Conservation (phyloP, 2,797 vertebrate species). For the Pteropus rufus region DNA sequence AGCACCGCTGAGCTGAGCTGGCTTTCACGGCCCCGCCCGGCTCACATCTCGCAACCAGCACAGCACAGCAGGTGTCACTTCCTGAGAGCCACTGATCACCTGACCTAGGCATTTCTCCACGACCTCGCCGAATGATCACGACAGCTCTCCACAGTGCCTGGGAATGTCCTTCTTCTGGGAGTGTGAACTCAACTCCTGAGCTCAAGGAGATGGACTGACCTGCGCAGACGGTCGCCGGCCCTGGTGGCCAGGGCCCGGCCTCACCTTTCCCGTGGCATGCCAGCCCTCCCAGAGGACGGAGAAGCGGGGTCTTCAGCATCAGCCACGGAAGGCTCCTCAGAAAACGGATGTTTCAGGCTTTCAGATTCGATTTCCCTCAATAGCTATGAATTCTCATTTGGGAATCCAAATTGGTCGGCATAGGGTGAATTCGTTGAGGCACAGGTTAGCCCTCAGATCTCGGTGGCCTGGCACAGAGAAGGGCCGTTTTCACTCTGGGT, state of each 20-base stretch:
- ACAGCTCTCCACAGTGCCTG: not conserved
- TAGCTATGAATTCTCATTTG: not conserved
- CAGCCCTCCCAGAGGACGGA: not conserved
- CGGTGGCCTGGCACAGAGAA: not conserved
- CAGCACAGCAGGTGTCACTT: fast-evolving
- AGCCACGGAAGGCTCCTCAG: not conserved
- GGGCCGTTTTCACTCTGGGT: not conserved
- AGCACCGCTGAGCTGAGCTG: no score
- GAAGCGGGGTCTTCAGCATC: not conserved
- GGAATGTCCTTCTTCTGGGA: not conserved
- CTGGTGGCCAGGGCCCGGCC: not conserved
- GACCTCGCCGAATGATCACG: fast-evolving
- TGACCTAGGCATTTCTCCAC: fast-evolving
- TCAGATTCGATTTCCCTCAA: not conserved
- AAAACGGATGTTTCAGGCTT: not conserved
- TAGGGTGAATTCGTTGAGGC: not conserved
- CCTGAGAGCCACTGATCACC: no score
- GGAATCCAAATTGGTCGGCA: not conserved
- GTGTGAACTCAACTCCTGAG: not conserved
- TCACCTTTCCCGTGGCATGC: not conserved
- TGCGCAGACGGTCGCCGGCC: no score
- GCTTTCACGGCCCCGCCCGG: fast-evolving
- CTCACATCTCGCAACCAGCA: fast-evolving
- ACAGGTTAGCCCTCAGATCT: not conserved
- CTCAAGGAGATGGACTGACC: not conserved